Evolutionary conservation across 2,797 vertebrate genomes (phyloP), one percentile per base, ranked within the genome.

Genomic region (Trachops cirrhosus): DNA sequence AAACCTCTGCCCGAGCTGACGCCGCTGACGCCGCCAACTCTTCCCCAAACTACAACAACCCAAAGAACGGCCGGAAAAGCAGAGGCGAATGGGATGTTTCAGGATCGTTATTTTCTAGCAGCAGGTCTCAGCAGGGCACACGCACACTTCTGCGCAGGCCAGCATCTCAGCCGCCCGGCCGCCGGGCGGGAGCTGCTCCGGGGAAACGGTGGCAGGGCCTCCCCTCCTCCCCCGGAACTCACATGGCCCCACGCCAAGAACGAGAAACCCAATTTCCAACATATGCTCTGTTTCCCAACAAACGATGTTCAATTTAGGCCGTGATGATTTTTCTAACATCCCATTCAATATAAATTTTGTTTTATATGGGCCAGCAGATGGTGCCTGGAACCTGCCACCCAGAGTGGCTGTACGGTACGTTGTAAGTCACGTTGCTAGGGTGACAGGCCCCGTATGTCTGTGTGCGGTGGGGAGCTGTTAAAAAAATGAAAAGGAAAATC

Each of bases 281-380:
- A 97, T 97, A 97, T 97, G 97, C 87, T 98, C 97, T 98, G 93
- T 97, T 98, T 98, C 94, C 93, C 77, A 93, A 93, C 67, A 98
- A 97, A 97, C 91, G 86, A 96, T 96, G 92, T 96, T 98, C 96
- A 94, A 52, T 98, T 98, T 97, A 97, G 95, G 54, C 57, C 32
- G 59, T 94, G 95, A 97, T 96, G 39, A 96, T 97, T 97, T 97
- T 97, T 96, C 86, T 94, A 96, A 98, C 97, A 97, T 89, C 18
- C 6, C 85, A 93, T 97, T 98, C 98, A 98, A 97, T 92, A 96
- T 97, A 87, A 96, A 91, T 97, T 98, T 98, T 64, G 39, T 97
- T 97, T 94, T 88, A 54, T 97, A 80, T 68, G 94, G 77, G 84
- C 87, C 94, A 98, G 95, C 97, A 98, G 97, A 97, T 97, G 97